phyloP scores from a whole-genome alignment of 2,888 invertebrate species.

The Cosmorhoe ocellata region DNA sequence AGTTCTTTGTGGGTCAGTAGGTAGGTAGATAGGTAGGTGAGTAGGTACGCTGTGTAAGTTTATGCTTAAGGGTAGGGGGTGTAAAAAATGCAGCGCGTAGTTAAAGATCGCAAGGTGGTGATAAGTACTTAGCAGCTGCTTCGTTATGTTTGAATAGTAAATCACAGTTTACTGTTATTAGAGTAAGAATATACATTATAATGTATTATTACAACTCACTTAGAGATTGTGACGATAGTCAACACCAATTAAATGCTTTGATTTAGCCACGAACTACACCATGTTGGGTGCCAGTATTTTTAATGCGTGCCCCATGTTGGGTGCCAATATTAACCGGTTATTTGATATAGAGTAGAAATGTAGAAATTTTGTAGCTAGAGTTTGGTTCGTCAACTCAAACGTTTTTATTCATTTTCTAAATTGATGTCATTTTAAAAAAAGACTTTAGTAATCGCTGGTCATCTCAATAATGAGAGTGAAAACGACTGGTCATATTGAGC shows the following conservation, averaged over 20 bases:
- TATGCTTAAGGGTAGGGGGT: constrained; percentile 51
- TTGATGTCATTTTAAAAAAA: constrained; percentile 47
- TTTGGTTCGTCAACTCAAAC: neutral
- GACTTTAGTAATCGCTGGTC: constrained; percentile 42
- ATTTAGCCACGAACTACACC: no score
- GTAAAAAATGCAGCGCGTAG: constrained; percentile 61
- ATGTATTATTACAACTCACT: no score
- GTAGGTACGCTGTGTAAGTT: constrained; percentile 34
- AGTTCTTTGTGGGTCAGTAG: constrained; percentile 25
- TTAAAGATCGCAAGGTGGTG: constrained; percentile 10
- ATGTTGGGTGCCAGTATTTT: neutral
- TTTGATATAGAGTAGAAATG: neutral
- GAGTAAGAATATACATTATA: no score
- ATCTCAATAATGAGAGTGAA: constrained; percentile 42
- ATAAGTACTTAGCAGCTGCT: neutral
- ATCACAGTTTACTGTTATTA: no score
- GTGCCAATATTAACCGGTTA: neutral
- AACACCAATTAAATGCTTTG: no score
- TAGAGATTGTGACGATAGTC: no score
- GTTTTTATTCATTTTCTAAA: constrained; percentile 13
- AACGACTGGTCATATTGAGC: constrained; percentile 47
- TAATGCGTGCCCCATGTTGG: neutral
- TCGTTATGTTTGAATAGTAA: neutral
- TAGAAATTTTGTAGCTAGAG: neutral
- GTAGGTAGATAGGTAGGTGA: constrained; percentile 6